Evolutionary conservation across 2,888 invertebrate genomes (phyloP).

Genomic region (Chrysolina oricalcia): DNA sequence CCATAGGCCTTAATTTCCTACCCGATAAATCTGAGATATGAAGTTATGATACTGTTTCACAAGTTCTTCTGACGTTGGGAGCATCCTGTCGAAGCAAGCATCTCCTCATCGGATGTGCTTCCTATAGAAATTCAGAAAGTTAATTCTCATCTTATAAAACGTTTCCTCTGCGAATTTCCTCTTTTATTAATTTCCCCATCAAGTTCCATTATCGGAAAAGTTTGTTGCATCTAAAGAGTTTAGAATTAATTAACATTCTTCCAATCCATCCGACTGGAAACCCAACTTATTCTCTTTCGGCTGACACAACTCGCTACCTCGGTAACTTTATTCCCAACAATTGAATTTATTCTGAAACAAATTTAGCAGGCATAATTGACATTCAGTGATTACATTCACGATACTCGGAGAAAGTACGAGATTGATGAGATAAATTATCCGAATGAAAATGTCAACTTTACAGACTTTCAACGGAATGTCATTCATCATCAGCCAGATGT

Average conservation of each 20-base stretch:
- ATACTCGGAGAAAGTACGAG: neutral
- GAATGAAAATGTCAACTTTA: neutral
- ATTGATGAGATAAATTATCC: conserved; percentile 6
- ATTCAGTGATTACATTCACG: conserved; percentile 4
- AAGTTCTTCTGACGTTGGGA: no score
- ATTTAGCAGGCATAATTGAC: conserved; percentile 35
- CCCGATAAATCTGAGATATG: no score
- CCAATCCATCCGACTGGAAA: conserved; percentile 67
- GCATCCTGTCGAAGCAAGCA: no score
- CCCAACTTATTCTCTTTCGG: conserved; percentile 64
- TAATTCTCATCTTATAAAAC: conserved; percentile 30
- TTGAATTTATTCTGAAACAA: conserved; percentile 40
- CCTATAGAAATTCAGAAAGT: conserved; percentile 10
- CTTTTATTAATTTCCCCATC: conserved; percentile 55
- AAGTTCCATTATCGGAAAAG: conserved; percentile 63
- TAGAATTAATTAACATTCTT: conserved; percentile 70
- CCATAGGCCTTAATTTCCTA: no score
- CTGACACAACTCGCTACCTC: conserved; percentile 54
- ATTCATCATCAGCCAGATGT: neutral
- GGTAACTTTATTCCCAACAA: conserved; percentile 45
- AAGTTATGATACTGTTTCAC: no score
- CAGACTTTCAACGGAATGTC: neutral
- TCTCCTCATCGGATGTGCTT: conserved; percentile 3
- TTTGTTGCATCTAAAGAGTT: conserved; percentile 65
- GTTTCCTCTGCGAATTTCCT: conserved; percentile 30